Evolutionary conservation across 2,797 vertebrate genomes (phyloP).

Genomic region (Sebastiscus albofasciatus): DNA sequence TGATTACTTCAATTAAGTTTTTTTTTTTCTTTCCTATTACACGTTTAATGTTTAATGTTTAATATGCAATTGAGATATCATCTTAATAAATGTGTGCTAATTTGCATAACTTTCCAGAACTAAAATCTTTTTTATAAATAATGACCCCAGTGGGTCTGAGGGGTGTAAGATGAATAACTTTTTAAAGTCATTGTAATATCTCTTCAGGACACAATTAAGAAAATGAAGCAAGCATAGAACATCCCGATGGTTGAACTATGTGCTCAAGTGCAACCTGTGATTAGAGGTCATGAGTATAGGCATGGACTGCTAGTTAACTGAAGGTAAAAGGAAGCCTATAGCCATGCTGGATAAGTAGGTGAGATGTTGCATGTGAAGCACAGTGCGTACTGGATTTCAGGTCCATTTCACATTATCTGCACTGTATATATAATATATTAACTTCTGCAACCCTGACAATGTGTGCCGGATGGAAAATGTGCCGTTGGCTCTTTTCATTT

Average conservation of each 20-base stretch:
- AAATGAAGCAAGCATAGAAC: neutral
- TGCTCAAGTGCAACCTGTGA: neutral
- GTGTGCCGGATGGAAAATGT: neutral
- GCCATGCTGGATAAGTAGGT: neutral
- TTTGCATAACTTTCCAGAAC: neutral
- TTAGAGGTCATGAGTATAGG: neutral
- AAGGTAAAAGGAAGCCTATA: neutral
- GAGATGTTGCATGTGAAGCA: neutral
- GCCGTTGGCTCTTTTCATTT: neutral
- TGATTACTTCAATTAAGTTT: neutral
- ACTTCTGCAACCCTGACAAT: neutral
- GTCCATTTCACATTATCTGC: neutral
- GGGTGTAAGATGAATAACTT: neutral
- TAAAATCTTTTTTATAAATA: neutral
- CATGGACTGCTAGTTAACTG: neutral
- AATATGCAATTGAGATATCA: neutral
- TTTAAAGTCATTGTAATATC: neutral
- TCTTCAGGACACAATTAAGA: neutral
- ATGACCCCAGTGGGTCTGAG: neutral
- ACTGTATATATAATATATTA: neutral
- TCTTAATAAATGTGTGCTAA: neutral
- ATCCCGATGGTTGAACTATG: too few species aligned
- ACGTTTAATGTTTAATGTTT: too few species aligned
- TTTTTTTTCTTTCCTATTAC: too few species aligned
- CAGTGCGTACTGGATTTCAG: neutral